phyloP scores from a whole-genome alignment of 1,140 invertebrate genomes.

The Drosophila paulistorum region DNA sequence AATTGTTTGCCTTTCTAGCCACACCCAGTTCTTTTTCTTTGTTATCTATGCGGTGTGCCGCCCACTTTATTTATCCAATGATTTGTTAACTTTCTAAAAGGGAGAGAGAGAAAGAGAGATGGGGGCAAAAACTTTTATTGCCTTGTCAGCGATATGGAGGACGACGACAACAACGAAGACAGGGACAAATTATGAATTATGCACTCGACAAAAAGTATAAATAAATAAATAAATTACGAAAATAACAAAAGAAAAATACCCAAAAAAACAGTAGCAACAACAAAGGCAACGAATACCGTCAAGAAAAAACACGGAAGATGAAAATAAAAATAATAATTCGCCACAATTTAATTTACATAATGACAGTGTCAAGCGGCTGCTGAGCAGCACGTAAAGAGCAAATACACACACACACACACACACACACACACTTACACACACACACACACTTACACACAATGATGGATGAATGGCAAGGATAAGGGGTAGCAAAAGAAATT shows the following conservation, averaged over 20 bases:
- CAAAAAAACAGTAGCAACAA: slow-evolving; percentile 17
- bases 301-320: slow-evolving; percentile 26
- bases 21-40: slow-evolving; percentile 15
- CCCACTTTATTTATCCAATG: slow-evolving; percentile 42
- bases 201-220: slow-evolving; percentile 64
- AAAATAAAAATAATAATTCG: slow-evolving; percentile 77
- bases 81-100: slow-evolving; percentile 68
- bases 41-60: background rate
- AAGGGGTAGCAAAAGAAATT: slow-evolving; percentile 48
- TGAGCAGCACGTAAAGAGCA: slow-evolving; percentile 17
- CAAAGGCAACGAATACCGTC: background rate
- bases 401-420: background rate
- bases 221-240: slow-evolving; percentile 72
- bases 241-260: slow-evolving; percentile 34
- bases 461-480: background rate
- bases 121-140: slow-evolving; percentile 71
- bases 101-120: too few relatives aligned
- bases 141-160: slow-evolving; percentile 53
- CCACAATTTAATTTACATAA: slow-evolving; percentile 81
- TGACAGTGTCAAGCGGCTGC: slow-evolving; percentile 72
- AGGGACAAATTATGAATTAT: slow-evolving; percentile 75
- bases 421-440: slow-evolving; percentile 1
- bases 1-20: background rate
- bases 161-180: slow-evolving; percentile 25
- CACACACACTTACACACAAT: background rate